Conservation (phyloP, 2,888 invertebrate species). For the Lampropteryx suffumata region DNA sequence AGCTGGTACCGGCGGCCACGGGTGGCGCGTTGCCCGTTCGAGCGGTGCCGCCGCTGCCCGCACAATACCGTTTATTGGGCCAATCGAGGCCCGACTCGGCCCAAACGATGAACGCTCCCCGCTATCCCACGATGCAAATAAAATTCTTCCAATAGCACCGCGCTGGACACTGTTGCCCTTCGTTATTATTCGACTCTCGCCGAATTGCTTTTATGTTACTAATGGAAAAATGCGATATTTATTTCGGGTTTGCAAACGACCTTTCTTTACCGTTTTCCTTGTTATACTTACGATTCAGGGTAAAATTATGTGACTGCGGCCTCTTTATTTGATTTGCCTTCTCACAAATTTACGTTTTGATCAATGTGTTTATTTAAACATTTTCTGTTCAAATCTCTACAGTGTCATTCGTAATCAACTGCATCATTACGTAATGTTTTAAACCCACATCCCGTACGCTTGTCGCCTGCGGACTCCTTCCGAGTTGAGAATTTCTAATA, state of each 20-base stretch:
- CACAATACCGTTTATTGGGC: conserved; percentile 75
- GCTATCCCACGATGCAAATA: conserved; percentile 69
- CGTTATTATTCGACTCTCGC: conserved; percentile 81
- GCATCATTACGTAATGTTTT: conserved; percentile 41
- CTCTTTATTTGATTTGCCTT: conserved; percentile 29
- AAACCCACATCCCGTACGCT: conserved; percentile 47
- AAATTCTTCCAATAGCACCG: conserved; percentile 69
- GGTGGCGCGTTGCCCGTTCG: conserved; percentile 30
- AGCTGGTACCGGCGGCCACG: conserved; percentile 29
- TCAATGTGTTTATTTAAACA: conserved; percentile 3
- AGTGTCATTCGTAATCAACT: conserved; percentile 16
- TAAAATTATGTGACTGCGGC: conserved; percentile 57
- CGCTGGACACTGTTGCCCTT: conserved; percentile 77
- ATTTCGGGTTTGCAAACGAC: conserved; percentile 70
- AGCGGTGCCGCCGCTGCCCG: conserved; percentile 35
- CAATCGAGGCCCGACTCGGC: conserved; percentile 62
- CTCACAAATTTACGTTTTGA: conserved; percentile 12
- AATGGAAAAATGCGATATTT: conserved; percentile 80
- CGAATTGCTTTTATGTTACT: conserved; percentile 79
- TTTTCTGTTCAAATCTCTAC: not conserved
- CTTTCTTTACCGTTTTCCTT: conserved; percentile 67
- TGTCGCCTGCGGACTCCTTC: conserved; percentile 52
- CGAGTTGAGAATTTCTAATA: conserved; percentile 67
- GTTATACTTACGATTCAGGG: conserved; percentile 53
- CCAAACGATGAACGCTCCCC: conserved; percentile 54